Percentiles rank a stretch among this genome's conserved stretches.
phyloP scores from a whole-genome alignment of 2,797 vertebrate species.

The Channa striata region DNA sequence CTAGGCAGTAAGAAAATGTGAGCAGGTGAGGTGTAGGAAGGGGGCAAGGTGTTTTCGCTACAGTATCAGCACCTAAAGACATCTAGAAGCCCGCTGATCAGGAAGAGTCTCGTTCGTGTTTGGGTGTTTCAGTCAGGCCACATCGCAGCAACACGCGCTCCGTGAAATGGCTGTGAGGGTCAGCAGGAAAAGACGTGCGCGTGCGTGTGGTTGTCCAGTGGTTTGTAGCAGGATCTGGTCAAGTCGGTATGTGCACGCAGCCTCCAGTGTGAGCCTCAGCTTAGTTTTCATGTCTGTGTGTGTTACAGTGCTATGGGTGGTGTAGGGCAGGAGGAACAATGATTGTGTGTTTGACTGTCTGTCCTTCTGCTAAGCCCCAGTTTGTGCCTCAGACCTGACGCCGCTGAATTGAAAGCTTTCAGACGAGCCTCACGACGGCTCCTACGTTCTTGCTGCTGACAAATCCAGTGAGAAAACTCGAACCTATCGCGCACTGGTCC shows the following conservation, averaged over 20 bases:
- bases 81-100: constrained; percentile 68
- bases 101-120: constrained; percentile 44
- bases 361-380: neutral
- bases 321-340: constrained; percentile 19
- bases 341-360: neutral
- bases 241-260: constrained; percentile 51
- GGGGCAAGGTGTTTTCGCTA: constrained; percentile 56
- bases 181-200: constrained; percentile 56
- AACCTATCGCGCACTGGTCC: neutral
- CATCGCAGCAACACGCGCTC: constrained; percentile 49
- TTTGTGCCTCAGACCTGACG: constrained; percentile 7
- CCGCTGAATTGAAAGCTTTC: too few species aligned
- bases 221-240: constrained; percentile 62
- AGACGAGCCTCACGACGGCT: neutral
- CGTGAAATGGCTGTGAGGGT: constrained; percentile 65
- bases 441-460: neutral
- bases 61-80: constrained; percentile 73
- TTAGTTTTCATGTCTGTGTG: constrained; percentile 57
- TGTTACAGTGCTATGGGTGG: constrained; percentile 26
- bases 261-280: constrained; percentile 73
- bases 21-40: constrained; percentile 7
- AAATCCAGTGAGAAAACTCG: neutral
- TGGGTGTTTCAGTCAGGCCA: constrained; percentile 36
- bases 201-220: constrained; percentile 55
- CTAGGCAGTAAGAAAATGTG: constrained; percentile 38